Evolutionary conservation across 2,888 invertebrate genomes (phyloP).

Genomic region (Eupithecia dodoneata): DNA sequence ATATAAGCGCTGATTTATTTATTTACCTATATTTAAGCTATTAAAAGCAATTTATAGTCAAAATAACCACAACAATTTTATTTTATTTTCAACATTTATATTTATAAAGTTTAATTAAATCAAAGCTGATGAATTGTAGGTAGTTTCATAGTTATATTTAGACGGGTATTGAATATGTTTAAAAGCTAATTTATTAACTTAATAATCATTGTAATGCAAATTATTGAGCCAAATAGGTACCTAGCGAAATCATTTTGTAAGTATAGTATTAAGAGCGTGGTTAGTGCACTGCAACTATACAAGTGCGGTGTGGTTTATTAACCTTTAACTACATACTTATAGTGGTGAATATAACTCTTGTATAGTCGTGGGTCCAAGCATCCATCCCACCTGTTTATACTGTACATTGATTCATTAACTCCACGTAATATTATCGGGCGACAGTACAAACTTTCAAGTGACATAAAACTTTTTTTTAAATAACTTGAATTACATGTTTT

Average conservation of each 20-base stretch:
- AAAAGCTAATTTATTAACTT: background rate
- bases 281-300: background rate
- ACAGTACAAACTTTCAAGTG: no score
- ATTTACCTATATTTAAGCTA: background rate
- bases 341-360: no score
- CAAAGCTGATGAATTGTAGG: conserved; percentile 1
- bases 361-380: no score
- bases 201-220: conserved; percentile 7
- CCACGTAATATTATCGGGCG: no score
- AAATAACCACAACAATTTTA: background rate
- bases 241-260: conserved; percentile 7
- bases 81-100: background rate
- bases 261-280: background rate
- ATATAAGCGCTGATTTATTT: conserved; percentile 6
- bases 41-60: background rate
- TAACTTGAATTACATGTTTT: no score
- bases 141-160: conserved; percentile 3
- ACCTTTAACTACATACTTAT: no score
- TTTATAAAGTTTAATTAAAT: background rate
- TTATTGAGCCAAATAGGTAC: background rate
- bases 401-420: no score
- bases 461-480: no score
- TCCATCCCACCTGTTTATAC: no score
- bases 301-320: background rate
- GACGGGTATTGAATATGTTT: background rate